Percentiles rank a stretch among this genome's conserved stretches.
phyloP scores from a whole-genome alignment of 2,888 invertebrate species.

The Polyploca ridens region DNA sequence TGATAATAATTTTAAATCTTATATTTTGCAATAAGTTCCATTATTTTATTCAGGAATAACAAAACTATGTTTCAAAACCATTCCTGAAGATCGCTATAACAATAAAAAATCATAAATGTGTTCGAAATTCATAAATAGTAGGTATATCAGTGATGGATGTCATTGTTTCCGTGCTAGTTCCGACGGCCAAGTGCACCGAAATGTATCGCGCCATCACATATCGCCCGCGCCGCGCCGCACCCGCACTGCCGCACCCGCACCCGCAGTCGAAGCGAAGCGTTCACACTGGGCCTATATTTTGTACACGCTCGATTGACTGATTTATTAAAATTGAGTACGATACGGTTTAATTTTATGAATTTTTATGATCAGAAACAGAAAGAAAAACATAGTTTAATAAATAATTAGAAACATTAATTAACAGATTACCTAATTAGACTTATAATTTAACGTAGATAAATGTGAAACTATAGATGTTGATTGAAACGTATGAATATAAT shows the following conservation, averaged over 20 bases:
- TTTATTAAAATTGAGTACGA: not conserved
- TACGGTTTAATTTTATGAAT: not conserved
- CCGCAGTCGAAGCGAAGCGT: constrained; percentile 13
- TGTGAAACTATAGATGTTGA: too few relatives aligned
- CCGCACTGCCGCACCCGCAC: constrained; percentile 22
- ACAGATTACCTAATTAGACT: too few relatives aligned
- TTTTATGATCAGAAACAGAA: too few relatives aligned
- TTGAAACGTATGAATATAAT: too few relatives aligned
- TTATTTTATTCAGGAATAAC: too few relatives aligned
- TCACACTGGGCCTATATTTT: not conserved
- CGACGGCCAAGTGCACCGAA: constrained; percentile 35
- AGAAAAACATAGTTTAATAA: too few relatives aligned
- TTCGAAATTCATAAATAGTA: not conserved
- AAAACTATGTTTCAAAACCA: too few relatives aligned
- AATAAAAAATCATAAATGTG: not conserved
- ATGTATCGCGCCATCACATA: constrained; percentile 60
- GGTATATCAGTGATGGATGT: constrained; percentile 18
- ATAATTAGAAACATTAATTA: too few relatives aligned
- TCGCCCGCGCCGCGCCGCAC: constrained; percentile 33
- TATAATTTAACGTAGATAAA: too few relatives aligned
- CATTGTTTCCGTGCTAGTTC: constrained; percentile 51
- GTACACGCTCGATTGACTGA: constrained; percentile 6
- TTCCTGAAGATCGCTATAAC: too few relatives aligned
- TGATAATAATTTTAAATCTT: too few relatives aligned
- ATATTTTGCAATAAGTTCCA: too few relatives aligned